Evolutionary conservation across 2,797 vertebrate species (phyloP), one percentile per base, ranked within the genome.

Genomic region (Lepilemur septentrionalis): DNA sequence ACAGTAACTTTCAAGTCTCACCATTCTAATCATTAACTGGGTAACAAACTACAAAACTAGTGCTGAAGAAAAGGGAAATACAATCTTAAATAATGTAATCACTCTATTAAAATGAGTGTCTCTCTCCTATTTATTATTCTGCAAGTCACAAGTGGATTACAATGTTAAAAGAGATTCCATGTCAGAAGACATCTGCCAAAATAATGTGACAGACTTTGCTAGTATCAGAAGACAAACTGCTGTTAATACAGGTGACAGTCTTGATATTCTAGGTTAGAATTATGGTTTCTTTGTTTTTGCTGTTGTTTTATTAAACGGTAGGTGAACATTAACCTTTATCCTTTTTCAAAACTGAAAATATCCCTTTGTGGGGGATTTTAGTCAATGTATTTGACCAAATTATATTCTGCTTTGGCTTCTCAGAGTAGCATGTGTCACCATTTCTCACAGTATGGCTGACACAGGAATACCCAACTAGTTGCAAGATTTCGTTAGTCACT

Each of bases 281-380:
- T 38, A 12, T 52, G 15, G 41, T 35, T 41, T 63, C 20, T 87
- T 63, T 50, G 7, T 13, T 70, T 41, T 61, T 86, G 6, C 59
- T 35, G 7, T 63, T 57, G 20, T 80, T 91, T 59, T 69, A 75
- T 50, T 93, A 76, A 52, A 61, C 46, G 35, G 12, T n/a, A 80
- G 6, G n/a, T 90, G 22, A 85, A 80, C 12, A 50, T n/a, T 86
- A 35, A 75, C 52, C 61, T 92, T 67, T 38, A 32, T 78, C 50
- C 52, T 84, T 85, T 85, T 69, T 52, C 23, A 67, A 91, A 94
- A 92, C 5, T 85, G 41, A 75, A 94, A 92, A 75, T 81, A 57
- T 69, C 22, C 35, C 69, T 96, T 70, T 83, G 15, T 75, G 25
- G 25, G 57, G 57, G 10, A 59, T 25, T 59, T 28, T 59, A 11